These are phyloP conservation scores for Barypeithes pellucidus DNA, from an alignment of 2,888 invertebrate species.

Conservation along the genomic window DNA sequence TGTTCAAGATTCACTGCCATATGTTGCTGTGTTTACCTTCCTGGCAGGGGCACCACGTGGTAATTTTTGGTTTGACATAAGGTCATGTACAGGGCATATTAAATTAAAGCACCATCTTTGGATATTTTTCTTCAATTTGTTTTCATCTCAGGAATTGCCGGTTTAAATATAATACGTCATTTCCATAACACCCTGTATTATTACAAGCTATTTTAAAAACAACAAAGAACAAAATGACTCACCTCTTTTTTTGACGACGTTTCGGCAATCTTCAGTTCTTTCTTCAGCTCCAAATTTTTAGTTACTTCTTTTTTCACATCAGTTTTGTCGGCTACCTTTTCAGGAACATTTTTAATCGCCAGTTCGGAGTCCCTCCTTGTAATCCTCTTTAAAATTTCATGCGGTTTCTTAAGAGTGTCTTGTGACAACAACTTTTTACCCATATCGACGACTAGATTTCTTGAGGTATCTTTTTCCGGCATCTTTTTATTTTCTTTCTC, in stretches of 20 bases:
- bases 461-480: slow-evolving; percentile 43
- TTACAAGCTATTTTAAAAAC: background rate
- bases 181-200: no score
- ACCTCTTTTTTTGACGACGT: slow-evolving; percentile 38
- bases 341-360: slow-evolving; percentile 53
- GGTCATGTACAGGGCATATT: no score
- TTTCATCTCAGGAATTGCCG: no score
- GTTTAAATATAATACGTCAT: no score
- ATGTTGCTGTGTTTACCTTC: no score
- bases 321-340: slow-evolving; percentile 55
- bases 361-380: slow-evolving; percentile 57
- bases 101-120: no score
- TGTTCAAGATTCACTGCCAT: no score
- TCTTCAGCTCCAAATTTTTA: slow-evolving; percentile 52
- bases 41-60: no score
- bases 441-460: slow-evolving; percentile 35
- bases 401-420: background rate
- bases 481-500: slow-evolving; percentile 44
- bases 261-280: slow-evolving; percentile 50
- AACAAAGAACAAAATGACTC: slow-evolving; percentile 3
- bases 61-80: no score
- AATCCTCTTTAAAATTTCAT: slow-evolving; percentile 48
- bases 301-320: slow-evolving; percentile 62
- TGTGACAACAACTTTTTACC: background rate
- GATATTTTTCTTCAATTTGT: no score